Evolutionary conservation across 2,888 invertebrate species (phyloP), one percentile per base, ranked within the genome.

Genomic region (Acheta domesticus): DNA sequence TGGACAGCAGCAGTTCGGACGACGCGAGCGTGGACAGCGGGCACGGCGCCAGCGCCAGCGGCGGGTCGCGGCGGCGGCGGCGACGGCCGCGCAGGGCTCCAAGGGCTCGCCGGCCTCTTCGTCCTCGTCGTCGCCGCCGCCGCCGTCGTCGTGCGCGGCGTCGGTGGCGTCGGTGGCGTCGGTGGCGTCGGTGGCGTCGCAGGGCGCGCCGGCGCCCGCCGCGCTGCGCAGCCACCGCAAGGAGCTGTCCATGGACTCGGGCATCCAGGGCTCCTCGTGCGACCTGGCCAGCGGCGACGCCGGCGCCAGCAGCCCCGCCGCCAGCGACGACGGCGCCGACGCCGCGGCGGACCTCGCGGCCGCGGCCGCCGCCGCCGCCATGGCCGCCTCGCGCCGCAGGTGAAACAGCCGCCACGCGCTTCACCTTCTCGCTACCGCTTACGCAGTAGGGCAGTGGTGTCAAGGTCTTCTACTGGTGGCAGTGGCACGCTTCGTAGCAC

Each of bases 191-290:
- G 16, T 14, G 16, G 16, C 62, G n/a, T n/a, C n/a, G 62, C 62
- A 14, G 62, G 16, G 16, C 62, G n/a, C 62, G 62, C 16, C 62
- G 14, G 16, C n/a, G 62, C 36, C 16, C 62, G 16, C 62, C 62
- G 62, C 62, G 62, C 62, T 62, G 62, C 62, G 62, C 62, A 78
- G 48, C 76, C 73, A 77, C n/a, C 77, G 81, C 48, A 77, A 79
- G 74, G 82, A 80, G 74, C 76, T 81, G 62, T 82, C 82, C 48
- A 81, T 82, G 80, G 82, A 82, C 79, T 82, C 82, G 12, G 82
- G 82, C 5, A 82, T 82, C 49, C 82, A 82, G 74, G 82, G 82
- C 75, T 80, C 80, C 75, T 81, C 82, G 20, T 82, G 80, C 62
- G 82, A 82, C 76, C 81, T 82, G 19, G 81, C 79, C n/a, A 78